Percentiles rank a stretch among this genome's conserved stretches.
Conservation (phyloP, 2,797 vertebrate genomes). For the Coreius guichenoti region DNA sequence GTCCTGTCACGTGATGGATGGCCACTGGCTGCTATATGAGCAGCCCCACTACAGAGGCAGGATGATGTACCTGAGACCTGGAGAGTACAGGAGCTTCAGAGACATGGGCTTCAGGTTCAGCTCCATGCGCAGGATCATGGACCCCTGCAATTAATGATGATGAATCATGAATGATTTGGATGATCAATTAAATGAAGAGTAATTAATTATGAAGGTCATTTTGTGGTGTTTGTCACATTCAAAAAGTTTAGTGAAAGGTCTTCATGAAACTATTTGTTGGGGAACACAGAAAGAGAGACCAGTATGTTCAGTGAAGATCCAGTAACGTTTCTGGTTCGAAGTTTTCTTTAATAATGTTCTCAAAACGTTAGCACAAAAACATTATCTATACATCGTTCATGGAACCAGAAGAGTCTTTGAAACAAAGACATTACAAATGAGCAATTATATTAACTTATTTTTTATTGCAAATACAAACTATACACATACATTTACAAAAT, state of each 20-base stretch:
- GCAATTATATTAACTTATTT: not conserved
- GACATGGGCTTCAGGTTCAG: constrained; percentile 67
- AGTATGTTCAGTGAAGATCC: not conserved
- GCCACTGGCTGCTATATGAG: constrained; percentile 76
- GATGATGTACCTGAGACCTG: constrained; percentile 72
- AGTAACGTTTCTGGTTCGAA: not conserved
- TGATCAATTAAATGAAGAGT: not conserved
- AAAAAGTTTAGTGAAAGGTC: not conserved
- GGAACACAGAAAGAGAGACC: not conserved
- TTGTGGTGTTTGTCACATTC: not conserved
- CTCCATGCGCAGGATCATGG: constrained; percentile 58
- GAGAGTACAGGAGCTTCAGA: constrained; percentile 70
- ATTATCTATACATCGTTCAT: not conserved
- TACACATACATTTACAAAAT: constrained; percentile 5
- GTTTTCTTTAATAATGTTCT: not conserved
- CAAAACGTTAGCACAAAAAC: not conserved
- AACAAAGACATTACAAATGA: not conserved
- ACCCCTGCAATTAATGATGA: constrained; percentile 53
- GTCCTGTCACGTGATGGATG: constrained; percentile 76
- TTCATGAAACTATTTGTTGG: not conserved
- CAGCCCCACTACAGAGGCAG: constrained; percentile 70
- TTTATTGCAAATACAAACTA: constrained; percentile 3
- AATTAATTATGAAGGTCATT: too few species aligned
- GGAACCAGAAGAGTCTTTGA: not conserved
- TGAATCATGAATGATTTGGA: not conserved